Conservation (phyloP, 2,888 invertebrate species). For the Silvanus unidentatus region DNA sequence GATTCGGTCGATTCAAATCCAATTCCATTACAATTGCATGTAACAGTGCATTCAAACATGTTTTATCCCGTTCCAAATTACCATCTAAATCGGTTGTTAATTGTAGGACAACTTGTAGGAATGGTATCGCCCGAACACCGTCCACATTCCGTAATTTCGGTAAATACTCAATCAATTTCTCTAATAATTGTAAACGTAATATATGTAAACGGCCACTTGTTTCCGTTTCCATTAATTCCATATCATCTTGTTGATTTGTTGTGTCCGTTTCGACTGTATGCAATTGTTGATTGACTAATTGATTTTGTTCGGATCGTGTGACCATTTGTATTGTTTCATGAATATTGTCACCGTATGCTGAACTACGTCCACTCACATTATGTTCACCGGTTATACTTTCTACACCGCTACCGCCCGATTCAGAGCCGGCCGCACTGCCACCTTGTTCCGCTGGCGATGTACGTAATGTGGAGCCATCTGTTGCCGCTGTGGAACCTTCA, state of each 20-base stretch:
- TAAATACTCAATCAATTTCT: conserved; percentile 71
- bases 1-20: conserved; percentile 58
- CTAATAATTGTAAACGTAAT: conserved; percentile 64
- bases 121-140: conserved; percentile 83
- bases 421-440: conserved; percentile 62
- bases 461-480: conserved; percentile 86
- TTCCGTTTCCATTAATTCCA: conserved; percentile 39
- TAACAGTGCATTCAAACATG: conserved; percentile 70
- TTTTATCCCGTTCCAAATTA: conserved; percentile 72
- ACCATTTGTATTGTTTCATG: conserved; percentile 52
- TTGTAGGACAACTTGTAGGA: conserved; percentile 86
- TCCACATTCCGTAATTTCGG: conserved; percentile 70
- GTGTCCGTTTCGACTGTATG: conserved; percentile 30
- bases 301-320: conserved; percentile 53
- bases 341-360: conserved; percentile 76
- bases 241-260: conserved; percentile 32
- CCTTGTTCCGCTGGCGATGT: conserved; percentile 75
- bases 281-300: conserved; percentile 29
- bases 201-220: conserved; percentile 54
- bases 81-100: conserved; percentile 84
- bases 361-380: conserved; percentile 85
- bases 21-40: conserved; percentile 66
- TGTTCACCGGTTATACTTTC: conserved; percentile 86
- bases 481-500: conserved; percentile 89
- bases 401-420: conserved; percentile 87